Base-by-base conservation (phyloP, 2,888 invertebrate genomes). In the Patella caerulea region DNA sequence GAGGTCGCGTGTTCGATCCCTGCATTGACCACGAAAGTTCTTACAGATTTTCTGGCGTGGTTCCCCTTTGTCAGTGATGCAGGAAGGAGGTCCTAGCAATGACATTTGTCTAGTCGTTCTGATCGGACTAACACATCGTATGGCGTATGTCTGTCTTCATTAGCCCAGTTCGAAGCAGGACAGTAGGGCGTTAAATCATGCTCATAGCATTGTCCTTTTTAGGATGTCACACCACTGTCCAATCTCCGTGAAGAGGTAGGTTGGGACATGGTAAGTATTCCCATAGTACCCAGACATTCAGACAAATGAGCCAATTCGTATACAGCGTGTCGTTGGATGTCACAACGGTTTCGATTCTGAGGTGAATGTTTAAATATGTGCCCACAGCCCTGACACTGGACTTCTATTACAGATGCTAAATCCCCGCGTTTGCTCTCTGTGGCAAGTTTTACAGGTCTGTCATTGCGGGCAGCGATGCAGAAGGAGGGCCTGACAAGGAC, bases 271-370 rank as follows among this genome's bases (percentile, higher is more conserved):
- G 70, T 45, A 4, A 79, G 82, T 14, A 74, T 29, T 65, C 73
- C 75, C 78, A 83, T 72, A 0, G 81, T 81, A 12, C 76, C 73
- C 24, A 79, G 52, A 19, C 75, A 52, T 75, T 83, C 81, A 72
- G 76, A 78, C 9, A 83, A 59, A 24, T 74, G 59, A 3, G 79
- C 72, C 11, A 76, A 24, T 9, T 79, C 82, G 34, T 78, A 79
- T n/a, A 81, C 79, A 45, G 81, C 79, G 29, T 81, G n/a, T 3
- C 79, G 74, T 73, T 79, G 81, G 11, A 83, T 79, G 45, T 81
- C 82, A 72, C 3, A 29, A 29, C 29, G 29, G 29, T 2, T 29
- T 29, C 29, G 29, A 3, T 29, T 29, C 29, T 29, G 3, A 29
- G 29, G 29, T 29, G 29, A 24, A 24, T 24, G 24, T 24, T 24